Evolutionary conservation across 2,888 invertebrate species (phyloP).

Genomic region (Acanthacorydalis orientalis): DNA sequence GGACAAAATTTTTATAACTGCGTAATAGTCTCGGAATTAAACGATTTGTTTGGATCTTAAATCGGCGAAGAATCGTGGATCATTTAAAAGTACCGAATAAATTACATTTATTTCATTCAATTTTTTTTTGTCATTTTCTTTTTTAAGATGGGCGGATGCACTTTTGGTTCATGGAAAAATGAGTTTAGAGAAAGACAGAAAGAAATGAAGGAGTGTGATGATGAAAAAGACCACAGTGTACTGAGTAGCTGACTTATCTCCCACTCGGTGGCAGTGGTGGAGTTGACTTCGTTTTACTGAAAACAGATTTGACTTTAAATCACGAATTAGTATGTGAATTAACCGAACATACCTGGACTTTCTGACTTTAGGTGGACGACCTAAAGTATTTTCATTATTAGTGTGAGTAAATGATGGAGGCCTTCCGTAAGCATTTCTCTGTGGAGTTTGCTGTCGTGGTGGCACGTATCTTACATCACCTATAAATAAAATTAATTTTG

Average conservation of each 20-base stretch:
- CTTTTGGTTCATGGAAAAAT: no score
- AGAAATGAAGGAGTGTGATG: not conserved
- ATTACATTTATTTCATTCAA: no score
- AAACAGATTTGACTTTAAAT: conserved; percentile 9
- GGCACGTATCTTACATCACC: conserved; percentile 4
- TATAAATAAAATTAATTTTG: not conserved
- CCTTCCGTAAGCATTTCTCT: conserved; percentile 2
- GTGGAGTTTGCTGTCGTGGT: conserved; percentile 4
- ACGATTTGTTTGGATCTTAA: no score
- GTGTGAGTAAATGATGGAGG: conserved; percentile 1
- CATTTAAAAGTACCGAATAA: no score
- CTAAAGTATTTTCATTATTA: conserved; percentile 1
- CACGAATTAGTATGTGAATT: not conserved
- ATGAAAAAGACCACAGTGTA: not conserved
- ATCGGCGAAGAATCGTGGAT: no score
- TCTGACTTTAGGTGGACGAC: conserved; percentile 15
- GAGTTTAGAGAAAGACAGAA: not conserved
- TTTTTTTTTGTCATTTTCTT: not conserved
- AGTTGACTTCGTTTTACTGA: conserved; percentile 17
- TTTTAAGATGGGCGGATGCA: not conserved
- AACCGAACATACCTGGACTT: conserved; percentile 16
- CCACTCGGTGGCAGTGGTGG: conserved; percentile 20
- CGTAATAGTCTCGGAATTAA: no score
- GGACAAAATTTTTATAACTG: no score
- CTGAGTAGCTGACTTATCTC: conserved; percentile 10